Percentiles rank a stretch among this genome's conserved stretches.
Evolutionary conservation across 2,113 vertebrate genomes (phyloP).

Genomic region (Himantopus leucocephalus): DNA sequence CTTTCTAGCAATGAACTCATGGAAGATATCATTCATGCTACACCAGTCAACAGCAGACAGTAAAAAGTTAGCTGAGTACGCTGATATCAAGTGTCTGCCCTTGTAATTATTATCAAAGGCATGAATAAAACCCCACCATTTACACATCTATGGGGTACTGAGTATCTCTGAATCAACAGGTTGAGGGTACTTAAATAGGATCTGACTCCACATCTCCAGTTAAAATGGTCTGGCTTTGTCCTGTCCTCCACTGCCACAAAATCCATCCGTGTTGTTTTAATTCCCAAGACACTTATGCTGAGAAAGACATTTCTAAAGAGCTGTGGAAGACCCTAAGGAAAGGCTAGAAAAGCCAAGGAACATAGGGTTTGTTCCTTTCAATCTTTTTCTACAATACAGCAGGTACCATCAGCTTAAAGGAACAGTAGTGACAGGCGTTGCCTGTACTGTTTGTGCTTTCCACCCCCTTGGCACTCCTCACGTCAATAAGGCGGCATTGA

Average conservation of each 20-base stretch:
- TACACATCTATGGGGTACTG: neutral
- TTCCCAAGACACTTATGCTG: neutral
- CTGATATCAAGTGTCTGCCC: neutral
- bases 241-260: neutral
- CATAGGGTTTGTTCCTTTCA: accelerated
- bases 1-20: neutral
- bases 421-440: neutral
- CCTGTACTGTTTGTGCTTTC: neutral
- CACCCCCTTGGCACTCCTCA: neutral
- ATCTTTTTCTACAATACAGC: neutral
- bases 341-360: neutral
- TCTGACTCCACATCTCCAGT: neutral
- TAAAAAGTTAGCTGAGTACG: neutral
- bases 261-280: neutral
- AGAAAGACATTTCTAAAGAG: neutral
- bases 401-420: neutral
- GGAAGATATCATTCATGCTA: neutral
- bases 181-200: neutral
- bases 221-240: neutral
- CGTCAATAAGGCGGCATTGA: accelerated
- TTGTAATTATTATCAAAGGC: neutral
- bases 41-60: neutral
- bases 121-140: neutral
- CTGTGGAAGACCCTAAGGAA: neutral
- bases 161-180: neutral